Conservation (phyloP, 2,113 vertebrate genomes). For the Chaetorhynchus papuensis region DNA sequence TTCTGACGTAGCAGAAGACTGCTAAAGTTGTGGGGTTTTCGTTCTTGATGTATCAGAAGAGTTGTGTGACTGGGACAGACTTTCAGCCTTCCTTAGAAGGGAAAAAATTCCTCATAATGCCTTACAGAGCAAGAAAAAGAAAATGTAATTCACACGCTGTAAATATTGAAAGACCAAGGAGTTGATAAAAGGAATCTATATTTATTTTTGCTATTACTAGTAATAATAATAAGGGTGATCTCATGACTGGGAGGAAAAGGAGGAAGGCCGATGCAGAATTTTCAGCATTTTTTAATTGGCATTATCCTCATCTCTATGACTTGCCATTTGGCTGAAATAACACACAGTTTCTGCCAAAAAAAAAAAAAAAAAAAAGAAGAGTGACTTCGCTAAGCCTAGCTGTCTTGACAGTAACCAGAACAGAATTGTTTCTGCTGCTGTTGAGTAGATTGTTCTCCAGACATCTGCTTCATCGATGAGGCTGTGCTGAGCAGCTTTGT, state of each 20-base stretch:
- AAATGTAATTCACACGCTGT: background rate
- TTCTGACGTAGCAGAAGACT: background rate
- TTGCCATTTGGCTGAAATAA: conserved; percentile 18
- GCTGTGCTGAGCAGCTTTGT: background rate
- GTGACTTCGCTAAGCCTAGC: background rate
- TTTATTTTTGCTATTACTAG: background rate
- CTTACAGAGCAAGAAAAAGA: background rate
- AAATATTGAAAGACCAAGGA: background rate
- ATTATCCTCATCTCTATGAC: background rate
- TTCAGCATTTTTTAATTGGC: background rate
- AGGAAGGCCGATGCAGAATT: background rate
- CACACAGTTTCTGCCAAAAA: background rate
- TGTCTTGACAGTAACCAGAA: background rate
- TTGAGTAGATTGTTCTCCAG: background rate
- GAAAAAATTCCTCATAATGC: background rate
- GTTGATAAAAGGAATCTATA: background rate
- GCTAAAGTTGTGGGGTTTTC: background rate
- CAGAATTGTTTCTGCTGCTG: background rate
- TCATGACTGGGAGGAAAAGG: background rate
- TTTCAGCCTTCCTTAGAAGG: background rate
- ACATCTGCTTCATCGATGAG: background rate
- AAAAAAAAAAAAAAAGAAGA: background rate
- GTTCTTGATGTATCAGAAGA: background rate
- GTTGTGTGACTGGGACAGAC: background rate
- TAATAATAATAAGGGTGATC: background rate